Conservation (phyloP, 2,113 vertebrate genomes). For the Silurus glanis region DNA sequence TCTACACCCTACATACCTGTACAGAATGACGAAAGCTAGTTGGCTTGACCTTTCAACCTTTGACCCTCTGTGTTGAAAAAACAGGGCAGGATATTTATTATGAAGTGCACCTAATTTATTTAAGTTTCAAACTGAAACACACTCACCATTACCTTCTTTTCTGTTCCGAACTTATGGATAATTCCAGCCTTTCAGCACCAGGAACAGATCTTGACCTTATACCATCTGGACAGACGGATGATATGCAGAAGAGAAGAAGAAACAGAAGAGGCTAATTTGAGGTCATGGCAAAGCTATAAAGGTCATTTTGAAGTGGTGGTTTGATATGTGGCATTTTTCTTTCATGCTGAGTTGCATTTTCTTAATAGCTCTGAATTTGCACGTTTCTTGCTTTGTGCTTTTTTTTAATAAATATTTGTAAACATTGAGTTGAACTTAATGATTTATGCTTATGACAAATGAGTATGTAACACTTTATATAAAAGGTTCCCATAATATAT, state of each 20-base stretch:
- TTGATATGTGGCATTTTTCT: conserved; percentile 7
- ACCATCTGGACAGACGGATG: neutral
- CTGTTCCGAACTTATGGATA: neutral
- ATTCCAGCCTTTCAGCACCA: neutral
- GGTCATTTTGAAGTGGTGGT: neutral
- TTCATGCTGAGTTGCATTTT: neutral
- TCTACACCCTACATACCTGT: too few species aligned
- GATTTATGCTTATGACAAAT: conserved; percentile 1
- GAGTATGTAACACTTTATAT: neutral
- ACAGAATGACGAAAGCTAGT: conserved; percentile 59
- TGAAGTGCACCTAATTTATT: conserved; percentile 48
- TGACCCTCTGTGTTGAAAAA: conserved; percentile 30
- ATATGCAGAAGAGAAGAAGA: neutral
- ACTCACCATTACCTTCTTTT: conserved; percentile 11
- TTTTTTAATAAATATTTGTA: neutral
- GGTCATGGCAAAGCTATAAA: neutral
- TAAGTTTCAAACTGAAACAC: conserved; percentile 47
- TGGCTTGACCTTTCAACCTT: conserved; percentile 29
- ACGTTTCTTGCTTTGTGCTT: neutral
- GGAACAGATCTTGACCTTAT: neutral
- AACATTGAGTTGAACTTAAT: neutral
- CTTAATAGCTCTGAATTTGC: neutral
- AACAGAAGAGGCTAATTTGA: neutral
- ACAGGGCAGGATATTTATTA: conserved; percentile 50
- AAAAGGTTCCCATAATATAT: neutral